Conservation (phyloP, 2,888 invertebrate genomes). For the Urechis unicinctus region DNA sequence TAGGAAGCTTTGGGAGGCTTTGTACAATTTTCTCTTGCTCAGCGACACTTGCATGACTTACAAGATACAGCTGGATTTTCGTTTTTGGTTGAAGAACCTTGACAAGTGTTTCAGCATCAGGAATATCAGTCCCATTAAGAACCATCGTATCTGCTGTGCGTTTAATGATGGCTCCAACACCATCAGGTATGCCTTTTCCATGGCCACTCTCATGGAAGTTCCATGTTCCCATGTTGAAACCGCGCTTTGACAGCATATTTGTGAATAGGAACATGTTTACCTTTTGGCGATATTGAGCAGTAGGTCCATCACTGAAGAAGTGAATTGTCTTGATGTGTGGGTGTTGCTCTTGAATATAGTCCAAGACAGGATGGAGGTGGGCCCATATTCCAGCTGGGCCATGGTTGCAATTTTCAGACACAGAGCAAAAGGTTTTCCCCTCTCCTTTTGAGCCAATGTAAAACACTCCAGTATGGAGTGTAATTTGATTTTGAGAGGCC, state of each 20-base stretch:
- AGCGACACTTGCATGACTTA: too few species aligned
- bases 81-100: too few species aligned
- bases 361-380: constrained; percentile 37
- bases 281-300: constrained; percentile 44
- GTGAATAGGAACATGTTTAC: constrained; percentile 38
- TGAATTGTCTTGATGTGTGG: constrained; percentile 3
- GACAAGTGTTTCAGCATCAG: too few species aligned
- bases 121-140: too few species aligned
- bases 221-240: constrained; percentile 23
- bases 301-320: constrained; percentile 36
- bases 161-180: constrained; percentile 33
- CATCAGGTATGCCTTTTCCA: constrained; percentile 43
- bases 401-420: constrained; percentile 17
- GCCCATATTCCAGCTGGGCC: constrained; percentile 44
- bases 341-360: constrained; percentile 1
- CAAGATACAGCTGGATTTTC: too few species aligned
- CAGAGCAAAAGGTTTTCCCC: background rate
- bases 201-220: constrained; percentile 43
- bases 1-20: too few species aligned
- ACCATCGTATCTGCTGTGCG: too few species aligned
- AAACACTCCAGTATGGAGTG: constrained; percentile 40
- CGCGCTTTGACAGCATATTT: constrained; percentile 8
- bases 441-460: constrained; percentile 21
- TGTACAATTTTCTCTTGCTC: too few species aligned
- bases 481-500: constrained; percentile 31